phyloP scores from a whole-genome alignment of 2,888 invertebrate species.

The Mythimna ferrago region DNA sequence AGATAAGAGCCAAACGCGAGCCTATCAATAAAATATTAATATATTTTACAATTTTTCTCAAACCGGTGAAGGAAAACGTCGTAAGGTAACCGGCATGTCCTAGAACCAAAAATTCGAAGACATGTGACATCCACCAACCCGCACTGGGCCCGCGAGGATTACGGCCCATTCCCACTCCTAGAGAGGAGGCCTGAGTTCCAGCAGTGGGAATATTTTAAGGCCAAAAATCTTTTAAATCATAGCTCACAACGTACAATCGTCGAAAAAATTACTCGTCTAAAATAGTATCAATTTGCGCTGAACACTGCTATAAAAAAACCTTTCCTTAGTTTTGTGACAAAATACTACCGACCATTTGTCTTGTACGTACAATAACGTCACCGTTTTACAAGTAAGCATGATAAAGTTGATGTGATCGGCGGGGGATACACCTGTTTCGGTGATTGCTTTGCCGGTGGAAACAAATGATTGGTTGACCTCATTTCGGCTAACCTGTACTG shows the following conservation, averaged over 20 bases:
- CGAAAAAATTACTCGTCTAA: constrained; percentile 50
- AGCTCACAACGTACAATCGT: constrained; percentile 24
- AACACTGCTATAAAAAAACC: constrained; percentile 44
- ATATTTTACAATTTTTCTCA: too few species aligned
- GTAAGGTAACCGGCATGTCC: too few species aligned
- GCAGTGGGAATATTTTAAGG: too few species aligned
- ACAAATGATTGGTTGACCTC: constrained; percentile 29
- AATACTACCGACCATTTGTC: constrained; percentile 74
- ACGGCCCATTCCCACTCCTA: too few species aligned
- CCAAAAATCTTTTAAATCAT: constrained; percentile 43
- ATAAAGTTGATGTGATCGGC: constrained; percentile 52
- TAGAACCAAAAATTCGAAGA: too few species aligned
- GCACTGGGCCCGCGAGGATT: too few species aligned
- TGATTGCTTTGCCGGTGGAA: constrained; percentile 29
- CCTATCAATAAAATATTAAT: too few species aligned
- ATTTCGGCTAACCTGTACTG: constrained; percentile 17
- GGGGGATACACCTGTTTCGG: constrained; percentile 22
- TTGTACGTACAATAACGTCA: constrained; percentile 54
- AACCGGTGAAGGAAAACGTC: too few species aligned
- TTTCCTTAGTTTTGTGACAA: constrained; percentile 60
- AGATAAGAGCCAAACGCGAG: too few species aligned
- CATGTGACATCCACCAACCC: too few species aligned
- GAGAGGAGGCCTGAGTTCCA: too few species aligned
- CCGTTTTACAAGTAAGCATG: constrained; percentile 41
- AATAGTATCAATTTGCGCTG: constrained; percentile 49